Conservation (phyloP, 2,113 vertebrate genomes). For the Spea bombifrons region DNA sequence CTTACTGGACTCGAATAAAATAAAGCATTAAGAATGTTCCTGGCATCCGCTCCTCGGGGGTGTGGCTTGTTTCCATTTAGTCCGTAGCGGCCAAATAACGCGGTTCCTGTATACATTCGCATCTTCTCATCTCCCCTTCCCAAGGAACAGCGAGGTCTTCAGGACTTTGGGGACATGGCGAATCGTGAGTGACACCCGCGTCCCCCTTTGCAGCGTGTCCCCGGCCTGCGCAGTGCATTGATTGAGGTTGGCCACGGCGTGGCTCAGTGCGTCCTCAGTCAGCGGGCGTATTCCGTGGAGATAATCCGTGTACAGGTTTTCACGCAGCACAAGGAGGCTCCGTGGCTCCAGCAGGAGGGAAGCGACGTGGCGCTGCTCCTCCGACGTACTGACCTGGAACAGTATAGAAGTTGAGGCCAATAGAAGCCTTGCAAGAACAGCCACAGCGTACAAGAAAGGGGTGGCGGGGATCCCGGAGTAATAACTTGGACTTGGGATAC, state of each 20-base stretch:
- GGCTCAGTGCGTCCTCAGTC: conserved; percentile 60
- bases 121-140: conserved; percentile 57
- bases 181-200: conserved; percentile 81
- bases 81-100: too few relatives aligned
- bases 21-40: too few relatives aligned
- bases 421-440: too few relatives aligned
- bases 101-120: too few relatives aligned
- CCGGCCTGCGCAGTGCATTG: conserved; percentile 53
- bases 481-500: neutral
- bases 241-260: conserved; percentile 66
- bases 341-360: conserved; percentile 74
- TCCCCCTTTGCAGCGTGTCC: conserved; percentile 66
- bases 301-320: conserved; percentile 70
- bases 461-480: neutral
- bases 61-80: too few relatives aligned
- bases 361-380: conserved; percentile 68
- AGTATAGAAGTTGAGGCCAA: neutral
- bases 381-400: conserved; percentile 55
- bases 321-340: conserved; percentile 79
- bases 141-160: conserved; percentile 67
- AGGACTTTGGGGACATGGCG: conserved; percentile 82
- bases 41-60: too few relatives aligned
- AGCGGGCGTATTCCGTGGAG: conserved; percentile 75
- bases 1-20: too few relatives aligned
- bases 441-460: neutral